Percentiles rank a stretch among this genome's conserved stretches.
These are phyloP conservation scores for Tychaedon coryphoeus DNA, from an alignment of 2,113 vertebrate genomes.

Conservation along the genomic window DNA sequence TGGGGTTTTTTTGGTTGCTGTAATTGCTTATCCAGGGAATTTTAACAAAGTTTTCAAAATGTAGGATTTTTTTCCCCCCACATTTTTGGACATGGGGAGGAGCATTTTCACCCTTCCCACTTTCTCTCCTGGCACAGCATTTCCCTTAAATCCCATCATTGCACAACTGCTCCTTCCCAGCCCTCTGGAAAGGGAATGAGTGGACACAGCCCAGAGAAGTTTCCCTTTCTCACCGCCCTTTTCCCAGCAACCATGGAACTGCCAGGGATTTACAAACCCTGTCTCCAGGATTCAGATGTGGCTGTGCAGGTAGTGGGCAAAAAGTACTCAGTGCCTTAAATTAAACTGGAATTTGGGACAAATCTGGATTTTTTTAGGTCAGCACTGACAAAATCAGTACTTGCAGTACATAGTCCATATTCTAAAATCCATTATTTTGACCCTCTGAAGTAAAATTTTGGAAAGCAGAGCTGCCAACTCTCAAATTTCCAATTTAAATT, in stretches of 20 bases:
- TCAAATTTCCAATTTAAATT: not conserved
- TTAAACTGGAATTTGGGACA: not conserved
- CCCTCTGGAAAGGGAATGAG: not conserved
- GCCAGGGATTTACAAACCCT: not conserved
- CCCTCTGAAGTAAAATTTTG: not conserved
- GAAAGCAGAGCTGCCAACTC: not conserved
- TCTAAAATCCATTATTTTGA: not conserved
- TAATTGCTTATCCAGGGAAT: not conserved
- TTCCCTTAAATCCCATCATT: not conserved
- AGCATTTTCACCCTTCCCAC: not conserved
- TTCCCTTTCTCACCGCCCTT: not conserved
- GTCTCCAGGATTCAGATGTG: accelerated
- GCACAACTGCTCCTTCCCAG: not conserved
- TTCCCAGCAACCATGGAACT: not conserved
- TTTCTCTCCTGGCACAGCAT: not conserved
- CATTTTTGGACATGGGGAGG: not conserved
- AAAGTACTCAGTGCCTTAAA: not conserved
- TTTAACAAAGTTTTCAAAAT: not conserved
- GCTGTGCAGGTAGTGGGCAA: not conserved
- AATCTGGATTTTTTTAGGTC: not conserved
- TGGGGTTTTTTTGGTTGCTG: too few relatives aligned
- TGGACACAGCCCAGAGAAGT: not conserved
- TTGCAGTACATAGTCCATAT: not conserved
- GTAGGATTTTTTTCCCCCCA: accelerated
- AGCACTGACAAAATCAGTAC: not conserved